Evolutionary conservation across 2,888 invertebrate genomes (phyloP).

Genomic region (Trichogramma dendrolimi): DNA sequence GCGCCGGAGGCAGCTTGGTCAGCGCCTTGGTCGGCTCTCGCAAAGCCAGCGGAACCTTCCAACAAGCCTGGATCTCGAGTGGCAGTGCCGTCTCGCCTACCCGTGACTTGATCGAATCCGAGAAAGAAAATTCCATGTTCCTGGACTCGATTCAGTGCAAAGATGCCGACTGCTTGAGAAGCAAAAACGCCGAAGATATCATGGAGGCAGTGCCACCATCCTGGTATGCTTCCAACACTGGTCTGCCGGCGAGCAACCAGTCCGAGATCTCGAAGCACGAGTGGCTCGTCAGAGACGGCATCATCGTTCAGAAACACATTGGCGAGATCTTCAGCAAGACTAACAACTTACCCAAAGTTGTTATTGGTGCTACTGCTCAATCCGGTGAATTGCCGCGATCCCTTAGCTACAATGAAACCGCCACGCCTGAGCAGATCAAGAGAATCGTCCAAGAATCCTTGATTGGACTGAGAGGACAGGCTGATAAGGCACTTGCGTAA

Average conservation of each 20-base stretch:
- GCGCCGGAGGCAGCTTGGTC: slow-evolving; percentile 79
- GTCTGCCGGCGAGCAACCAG: slow-evolving; percentile 55
- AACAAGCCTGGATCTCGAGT: slow-evolving; percentile 76
- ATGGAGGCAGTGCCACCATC: slow-evolving; percentile 68
- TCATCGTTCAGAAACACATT: slow-evolving; percentile 64
- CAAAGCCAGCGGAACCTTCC: slow-evolving; percentile 65
- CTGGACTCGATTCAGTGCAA: slow-evolving; percentile 58
- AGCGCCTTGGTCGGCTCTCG: slow-evolving; percentile 66
- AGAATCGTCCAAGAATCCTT: slow-evolving; percentile 62
- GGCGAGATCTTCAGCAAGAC: slow-evolving; percentile 55
- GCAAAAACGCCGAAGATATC: slow-evolving; percentile 55
- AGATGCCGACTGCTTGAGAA: slow-evolving; percentile 55
- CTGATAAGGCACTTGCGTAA: slow-evolving; percentile 59
- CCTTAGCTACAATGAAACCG: slow-evolving; percentile 60
- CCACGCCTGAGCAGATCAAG: slow-evolving; percentile 65
- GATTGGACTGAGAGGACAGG: slow-evolving; percentile 62
- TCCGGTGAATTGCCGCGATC: slow-evolving; percentile 65
- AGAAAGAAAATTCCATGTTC: slow-evolving; percentile 61
- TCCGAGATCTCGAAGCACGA: slow-evolving; percentile 58
- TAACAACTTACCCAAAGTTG: slow-evolving; percentile 54
- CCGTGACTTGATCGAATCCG: slow-evolving; percentile 59
- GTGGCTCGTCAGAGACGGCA: slow-evolving; percentile 75
- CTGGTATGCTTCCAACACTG: slow-evolving; percentile 58
- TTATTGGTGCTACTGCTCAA: slow-evolving; percentile 73
- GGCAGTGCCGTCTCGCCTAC: slow-evolving; percentile 72